Base-by-base conservation (phyloP, 2,113 vertebrate genomes). In the Bombycilla garrulus region DNA sequence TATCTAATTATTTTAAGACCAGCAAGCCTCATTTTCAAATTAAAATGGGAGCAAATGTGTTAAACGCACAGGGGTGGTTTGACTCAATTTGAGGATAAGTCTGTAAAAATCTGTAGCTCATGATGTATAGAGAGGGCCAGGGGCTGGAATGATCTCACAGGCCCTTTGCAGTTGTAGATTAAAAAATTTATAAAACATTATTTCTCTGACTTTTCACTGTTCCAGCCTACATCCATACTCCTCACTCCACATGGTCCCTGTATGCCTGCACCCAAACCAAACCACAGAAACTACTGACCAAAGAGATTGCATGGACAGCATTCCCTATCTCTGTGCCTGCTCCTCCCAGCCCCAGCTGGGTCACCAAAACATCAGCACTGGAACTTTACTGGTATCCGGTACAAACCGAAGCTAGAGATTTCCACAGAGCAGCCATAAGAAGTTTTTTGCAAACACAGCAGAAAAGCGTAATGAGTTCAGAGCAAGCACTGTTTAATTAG, bases 301-400 rank as follows among this genome's bases (percentile, higher is more conserved):
- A 5, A 61, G 78, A 70, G 23, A 38, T 65, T 2, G 9, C 33
- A 40, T 11, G 17, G 92, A n/a, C 26, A 42, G 36, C 42, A 16
- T 20, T 54, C 40, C 7, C 33, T 22, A 10, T 14, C 5, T 2
- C 23, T 24, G 16, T 26, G 38, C 1, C 2, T 20, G 2, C 15
- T 82, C 36, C n/a, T 86, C 14, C n/a, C 38, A 69, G 21, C 10
- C 60, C 36, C 28, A 44, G 26, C 20, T 16, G 5, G 26, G 42
- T 56, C 62, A 53, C 61, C 5, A 4, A 47, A 72, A 67, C 1
- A 2, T 28, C 61, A 54, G 62, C 14, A 36, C 47, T 31, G 21
- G 40, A 22, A 67, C 9, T 80, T 80, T 15, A 28, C 0, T 11
- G 8, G 38, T 48, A 77, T 17, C 24, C 42, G 42, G 31, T 35